A percentile compares a stretch with the other conserved stretches of the same genome.
Evolutionary conservation across 2,113 vertebrate genomes (phyloP).

Genomic region (Seriola quinqueradiata): DNA sequence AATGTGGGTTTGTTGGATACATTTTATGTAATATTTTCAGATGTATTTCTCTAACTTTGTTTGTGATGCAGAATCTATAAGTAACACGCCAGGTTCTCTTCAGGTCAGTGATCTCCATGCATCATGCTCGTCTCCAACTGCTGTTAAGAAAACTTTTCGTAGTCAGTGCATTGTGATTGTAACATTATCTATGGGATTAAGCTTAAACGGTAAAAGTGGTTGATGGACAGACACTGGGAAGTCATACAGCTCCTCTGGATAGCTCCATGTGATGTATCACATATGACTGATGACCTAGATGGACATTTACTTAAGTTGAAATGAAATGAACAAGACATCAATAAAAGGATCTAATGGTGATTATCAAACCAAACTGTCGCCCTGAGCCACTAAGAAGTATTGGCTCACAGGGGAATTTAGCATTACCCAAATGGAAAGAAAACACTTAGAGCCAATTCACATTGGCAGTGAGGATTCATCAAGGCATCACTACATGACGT

Average conservation of each 20-base stretch:
- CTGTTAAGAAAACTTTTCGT: neutral
- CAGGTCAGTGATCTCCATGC: neutral
- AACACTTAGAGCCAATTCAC: too few species aligned
- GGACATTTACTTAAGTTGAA: neutral
- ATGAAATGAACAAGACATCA: too few species aligned
- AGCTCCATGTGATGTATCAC: too few species aligned
- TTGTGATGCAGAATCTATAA: too few species aligned
- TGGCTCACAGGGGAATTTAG: neutral
- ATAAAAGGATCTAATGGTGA: too few species aligned
- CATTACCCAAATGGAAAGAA: neutral
- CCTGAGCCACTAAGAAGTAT: neutral
- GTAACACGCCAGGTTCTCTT: neutral
- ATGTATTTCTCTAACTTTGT: too few species aligned
- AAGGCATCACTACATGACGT: neutral
- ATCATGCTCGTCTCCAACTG: neutral
- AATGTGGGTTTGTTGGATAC: too few species aligned
- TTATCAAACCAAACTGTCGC: too few species aligned
- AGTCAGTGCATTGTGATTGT: neutral
- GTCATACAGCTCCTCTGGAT: too few species aligned
- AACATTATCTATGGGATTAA: neutral
- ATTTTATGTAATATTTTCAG: too few species aligned
- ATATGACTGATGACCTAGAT: neutral
- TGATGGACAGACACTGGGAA: too few species aligned
- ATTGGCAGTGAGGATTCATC: neutral
- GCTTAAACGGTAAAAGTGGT: neutral